Evolutionary conservation across 1,140 invertebrate species (phyloP).

Genomic region (Drosophila murphyi): DNA sequence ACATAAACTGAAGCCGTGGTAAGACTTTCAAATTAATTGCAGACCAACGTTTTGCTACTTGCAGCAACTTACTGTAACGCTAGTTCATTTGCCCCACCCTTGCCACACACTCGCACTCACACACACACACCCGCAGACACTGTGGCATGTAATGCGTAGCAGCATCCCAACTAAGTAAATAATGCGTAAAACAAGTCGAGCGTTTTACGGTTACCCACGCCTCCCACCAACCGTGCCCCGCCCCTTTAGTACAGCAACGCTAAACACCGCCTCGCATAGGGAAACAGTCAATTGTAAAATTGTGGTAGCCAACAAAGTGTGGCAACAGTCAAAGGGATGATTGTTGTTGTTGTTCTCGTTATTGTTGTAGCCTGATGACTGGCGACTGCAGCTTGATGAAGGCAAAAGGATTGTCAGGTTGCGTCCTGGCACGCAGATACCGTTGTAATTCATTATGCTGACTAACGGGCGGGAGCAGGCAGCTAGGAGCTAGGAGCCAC

Average conservation of each 20-base stretch:
- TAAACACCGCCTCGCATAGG: slow-evolving; percentile 8
- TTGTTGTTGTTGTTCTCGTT: slow-evolving; percentile 2
- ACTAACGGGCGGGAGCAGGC: slow-evolving; percentile 28
- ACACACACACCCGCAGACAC: slow-evolving; percentile 23
- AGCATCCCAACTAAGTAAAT: slow-evolving; percentile 78
- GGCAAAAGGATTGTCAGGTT: slow-evolving; percentile 56
- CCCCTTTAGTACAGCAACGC: not conserved
- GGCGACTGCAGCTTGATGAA: slow-evolving; percentile 54
- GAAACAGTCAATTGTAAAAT: slow-evolving; percentile 80
- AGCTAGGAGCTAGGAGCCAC: not conserved
- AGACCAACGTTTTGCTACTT: slow-evolving; percentile 74
- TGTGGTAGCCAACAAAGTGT: slow-evolving; percentile 69
- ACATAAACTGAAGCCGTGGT: slow-evolving; percentile 20
- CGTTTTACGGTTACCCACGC: slow-evolving; percentile 60
- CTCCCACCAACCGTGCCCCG: not conserved
- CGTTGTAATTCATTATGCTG: slow-evolving; percentile 73
- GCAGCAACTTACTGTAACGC: slow-evolving; percentile 69
- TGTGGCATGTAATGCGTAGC: slow-evolving; percentile 20
- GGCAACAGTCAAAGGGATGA: slow-evolving; percentile 30
- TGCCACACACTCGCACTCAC: not conserved
- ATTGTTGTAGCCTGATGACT: slow-evolving; percentile 44
- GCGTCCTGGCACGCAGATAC: slow-evolving; percentile 38
- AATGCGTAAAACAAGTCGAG: slow-evolving; percentile 82
- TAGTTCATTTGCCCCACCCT: slow-evolving; percentile 76
- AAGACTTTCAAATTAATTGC: slow-evolving; percentile 73